A percentile compares a stretch with the other conserved stretches of the same genome.
Evolutionary conservation across 2,113 vertebrate genomes (phyloP).

Genomic region (Dinomys branickii): DNA sequence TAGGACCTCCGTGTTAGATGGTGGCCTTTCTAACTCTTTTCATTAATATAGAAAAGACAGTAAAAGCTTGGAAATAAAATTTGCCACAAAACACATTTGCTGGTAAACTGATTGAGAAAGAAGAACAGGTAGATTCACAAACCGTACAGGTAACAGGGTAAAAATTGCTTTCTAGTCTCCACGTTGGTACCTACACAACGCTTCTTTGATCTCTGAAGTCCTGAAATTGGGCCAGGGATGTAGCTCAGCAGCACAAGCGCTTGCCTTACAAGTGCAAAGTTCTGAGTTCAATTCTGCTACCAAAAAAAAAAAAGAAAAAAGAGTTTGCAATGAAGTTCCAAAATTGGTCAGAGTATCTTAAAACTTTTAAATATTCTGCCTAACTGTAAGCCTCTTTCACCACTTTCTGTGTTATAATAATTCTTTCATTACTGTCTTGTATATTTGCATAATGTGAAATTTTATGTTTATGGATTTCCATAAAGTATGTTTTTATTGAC

Average conservation of each 20-base stretch:
- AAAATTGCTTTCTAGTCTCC: not conserved
- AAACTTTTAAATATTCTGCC: not conserved
- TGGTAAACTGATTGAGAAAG: not conserved
- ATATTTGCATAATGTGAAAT: not conserved
- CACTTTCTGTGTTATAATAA: not conserved
- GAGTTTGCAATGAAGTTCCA: too few relatives aligned
- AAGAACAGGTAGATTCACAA: not conserved
- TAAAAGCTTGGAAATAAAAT: not conserved
- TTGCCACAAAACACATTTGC: not conserved
- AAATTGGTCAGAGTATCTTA: not conserved
- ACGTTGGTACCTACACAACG: not conserved
- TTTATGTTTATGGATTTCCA: not conserved
- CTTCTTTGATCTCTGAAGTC: not conserved
- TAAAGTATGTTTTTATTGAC: not conserved
- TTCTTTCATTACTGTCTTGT: not conserved
- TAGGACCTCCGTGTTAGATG: not conserved
- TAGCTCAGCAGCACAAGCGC: too few relatives aligned
- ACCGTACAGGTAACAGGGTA: not conserved
- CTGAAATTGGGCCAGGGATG: not conserved
- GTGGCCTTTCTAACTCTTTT: not conserved
- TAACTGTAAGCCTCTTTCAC: not conserved
- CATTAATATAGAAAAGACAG: not conserved
- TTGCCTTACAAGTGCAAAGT: too few relatives aligned
- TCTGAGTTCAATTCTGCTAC: too few relatives aligned
- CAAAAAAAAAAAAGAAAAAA: too few relatives aligned